Evolutionary conservation across 2,888 invertebrate species (phyloP), one percentile per base, ranked within the genome.

Genomic region (Erebia palarica): DNA sequence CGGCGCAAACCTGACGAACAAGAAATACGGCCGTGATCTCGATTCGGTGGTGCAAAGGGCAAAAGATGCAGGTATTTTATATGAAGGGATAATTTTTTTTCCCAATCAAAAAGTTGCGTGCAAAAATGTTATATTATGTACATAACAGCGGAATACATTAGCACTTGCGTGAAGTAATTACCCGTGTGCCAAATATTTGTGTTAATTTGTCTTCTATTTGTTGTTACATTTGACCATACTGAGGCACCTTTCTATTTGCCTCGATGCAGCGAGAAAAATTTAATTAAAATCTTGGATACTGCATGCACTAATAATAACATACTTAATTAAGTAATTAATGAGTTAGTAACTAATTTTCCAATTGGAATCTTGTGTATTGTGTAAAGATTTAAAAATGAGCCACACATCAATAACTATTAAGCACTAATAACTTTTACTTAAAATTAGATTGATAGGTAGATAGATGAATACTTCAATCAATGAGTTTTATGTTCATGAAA

Each of bases 1-100:
- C 78, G 98, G 98, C 81, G 98, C 98, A 73, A 98, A 98, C 95
- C 94, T 98, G 83, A 98, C 97, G 42, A 98, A 98, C 91, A 98
- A 98, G 90, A 98, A 98, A 91, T 98, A 97, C 90, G 95, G 96
- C 86, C 95, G 97, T 88, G 98, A 98, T 94, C 94, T 98, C 86
- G 98, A 98, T 92, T 96, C 97, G 73, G 98, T 98, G 10, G 94
- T 98, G 75, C 96, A 97, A 92, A 95, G 98, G 92, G 98, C 98
- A 78, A 97, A 97, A 94, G 98, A 98, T 94, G 96, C 98, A 90
- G 98, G 97, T 97, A 92, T 82, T 83, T 75, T 57, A 53, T 21
- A 18, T 10, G 2, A 47, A 57, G 27, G 64, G 63, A 14, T 47
- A 47, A 3, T 53, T 42, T 64, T 70, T 70, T 68, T 72, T 69